These are phyloP conservation scores for Drosophila limbata DNA, from an alignment of 2,888 invertebrate genomes.

Conservation along the genomic window DNA sequence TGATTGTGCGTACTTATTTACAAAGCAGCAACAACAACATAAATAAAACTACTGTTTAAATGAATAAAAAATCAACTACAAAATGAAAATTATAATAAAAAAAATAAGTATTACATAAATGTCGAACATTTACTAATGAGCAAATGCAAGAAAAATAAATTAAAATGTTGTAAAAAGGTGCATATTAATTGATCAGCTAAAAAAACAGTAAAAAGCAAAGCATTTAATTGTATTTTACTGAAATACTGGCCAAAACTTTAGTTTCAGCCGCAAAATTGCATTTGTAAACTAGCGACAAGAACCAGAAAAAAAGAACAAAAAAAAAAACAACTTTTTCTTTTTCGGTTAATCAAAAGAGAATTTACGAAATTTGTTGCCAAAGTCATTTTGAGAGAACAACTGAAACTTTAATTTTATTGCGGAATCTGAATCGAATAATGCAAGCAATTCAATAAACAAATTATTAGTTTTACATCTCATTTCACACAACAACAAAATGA, in stretches of 20 bases:
- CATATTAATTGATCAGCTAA: constrained; percentile 52
- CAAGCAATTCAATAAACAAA: constrained; percentile 30
- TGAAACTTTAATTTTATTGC: not conserved
- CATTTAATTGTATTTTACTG: constrained; percentile 73
- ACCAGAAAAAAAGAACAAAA: constrained; percentile 20
- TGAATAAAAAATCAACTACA: constrained; percentile 39
- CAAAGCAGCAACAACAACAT: constrained; percentile 70
- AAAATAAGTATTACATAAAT: constrained; percentile 48
- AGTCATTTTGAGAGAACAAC: constrained; percentile 20
- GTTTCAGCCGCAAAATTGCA: constrained; percentile 73
- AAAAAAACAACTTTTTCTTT: constrained; percentile 21
- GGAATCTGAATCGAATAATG: constrained; percentile 28
- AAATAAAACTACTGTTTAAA: constrained; percentile 50
- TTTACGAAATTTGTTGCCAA: constrained; percentile 47
- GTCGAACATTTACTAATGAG: constrained; percentile 54
- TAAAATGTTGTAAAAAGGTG: constrained; percentile 52
- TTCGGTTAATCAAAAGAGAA: constrained; percentile 11
- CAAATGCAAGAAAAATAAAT: constrained; percentile 37
- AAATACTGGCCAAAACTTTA: constrained; percentile 62
- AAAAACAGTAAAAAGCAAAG: constrained; percentile 38
- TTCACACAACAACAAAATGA: constrained; percentile 4
- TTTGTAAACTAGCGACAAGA: constrained; percentile 69
- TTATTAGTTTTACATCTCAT: constrained; percentile 20
- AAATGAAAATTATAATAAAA: constrained; percentile 28
- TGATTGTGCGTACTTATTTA: constrained; percentile 74